Percentiles rank a stretch among this genome's conserved stretches.
phyloP scores from a whole-genome alignment of 37 sponge, comb jelly and placozoan species.

The Axinella damicornis region DNA sequence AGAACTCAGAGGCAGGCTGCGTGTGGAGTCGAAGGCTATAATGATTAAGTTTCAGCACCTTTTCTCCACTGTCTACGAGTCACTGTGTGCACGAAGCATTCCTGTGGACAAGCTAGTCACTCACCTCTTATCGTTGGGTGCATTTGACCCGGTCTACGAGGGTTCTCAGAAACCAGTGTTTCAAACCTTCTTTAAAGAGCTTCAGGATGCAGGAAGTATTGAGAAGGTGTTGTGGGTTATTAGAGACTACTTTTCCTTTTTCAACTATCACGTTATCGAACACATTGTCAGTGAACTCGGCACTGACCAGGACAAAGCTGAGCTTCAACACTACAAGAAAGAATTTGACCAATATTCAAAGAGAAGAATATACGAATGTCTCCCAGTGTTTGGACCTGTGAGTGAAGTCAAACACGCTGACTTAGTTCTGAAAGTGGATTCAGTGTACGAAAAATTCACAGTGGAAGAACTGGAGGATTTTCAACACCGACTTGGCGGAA shows the following conservation, averaged over 20 bases:
- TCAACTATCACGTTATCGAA: conserved; percentile 1
- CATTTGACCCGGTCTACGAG: too few relatives aligned
- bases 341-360: conserved; percentile 18
- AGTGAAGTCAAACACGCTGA: background rate
- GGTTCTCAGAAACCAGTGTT: too few relatives aligned
- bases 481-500: background rate
- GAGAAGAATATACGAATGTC: conserved; percentile 20
- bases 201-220: too few relatives aligned
- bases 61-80: too few relatives aligned
- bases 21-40: too few relatives aligned
- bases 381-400: background rate
- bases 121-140: too few relatives aligned
- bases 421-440: conserved; percentile 12
- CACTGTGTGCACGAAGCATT: too few relatives aligned
- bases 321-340: background rate
- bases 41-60: too few relatives aligned
- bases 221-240: background rate
- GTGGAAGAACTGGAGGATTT: background rate
- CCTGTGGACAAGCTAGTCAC: too few relatives aligned
- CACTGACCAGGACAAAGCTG: background rate
- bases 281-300: conserved; percentile 9
- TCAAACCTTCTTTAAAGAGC: too few relatives aligned
- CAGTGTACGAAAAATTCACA: background rate
- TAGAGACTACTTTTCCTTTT: conserved; percentile 17
- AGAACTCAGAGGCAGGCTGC: too few relatives aligned